Base-by-base conservation (phyloP, 2,797 vertebrate species). In the Sorex maritimensis region DNA sequence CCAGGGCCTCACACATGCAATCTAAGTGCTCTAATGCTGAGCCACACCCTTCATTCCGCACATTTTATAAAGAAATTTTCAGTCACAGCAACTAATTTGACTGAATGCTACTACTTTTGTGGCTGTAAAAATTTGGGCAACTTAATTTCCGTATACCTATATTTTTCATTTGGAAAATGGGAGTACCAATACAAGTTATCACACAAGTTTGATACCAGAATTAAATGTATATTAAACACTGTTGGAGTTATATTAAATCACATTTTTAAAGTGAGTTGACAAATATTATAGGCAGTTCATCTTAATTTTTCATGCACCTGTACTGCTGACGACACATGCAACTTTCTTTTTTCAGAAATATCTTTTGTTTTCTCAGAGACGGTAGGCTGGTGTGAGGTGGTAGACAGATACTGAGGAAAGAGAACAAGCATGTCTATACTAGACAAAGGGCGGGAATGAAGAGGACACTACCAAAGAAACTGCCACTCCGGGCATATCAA, bases 161-260 rank as follows among this genome's bases (percentile, higher is more conserved):
- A 4, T 67, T 67, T 23, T 84, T 79, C 52, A 87, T 55, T 52
- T 90, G 28, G 26, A 84, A 83, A 90, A 74, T 44, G 41, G 55
- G 24, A 72, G 14, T 28, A n/a, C 44, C 67, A 69, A 49, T 23
- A 8, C 1, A 77, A n/a, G 2, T 67, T 88, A 80, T 49, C 80
- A 81, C 5, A 58, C 55, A 58, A 75, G 38, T 38, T 2, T 80
- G 28, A 52, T 84, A 19, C 82, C 46, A 92, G 68, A n/a, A 79
- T 74, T 55, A 28, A 84, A 30, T 74, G 81, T 73, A 85, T 12
- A 21, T 15, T 30, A 34, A 34, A 34, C 34, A 34, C 34, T 88
- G 14, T 74, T 63, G 30, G 75, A 69, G 67, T 67, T 86, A 49
- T 19, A 65, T n/a, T 88, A 77, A 11, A 52, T 30, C 63, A 88